phyloP scores from a whole-genome alignment of 2,888 invertebrate species.

The Crossocerus cetratus region DNA sequence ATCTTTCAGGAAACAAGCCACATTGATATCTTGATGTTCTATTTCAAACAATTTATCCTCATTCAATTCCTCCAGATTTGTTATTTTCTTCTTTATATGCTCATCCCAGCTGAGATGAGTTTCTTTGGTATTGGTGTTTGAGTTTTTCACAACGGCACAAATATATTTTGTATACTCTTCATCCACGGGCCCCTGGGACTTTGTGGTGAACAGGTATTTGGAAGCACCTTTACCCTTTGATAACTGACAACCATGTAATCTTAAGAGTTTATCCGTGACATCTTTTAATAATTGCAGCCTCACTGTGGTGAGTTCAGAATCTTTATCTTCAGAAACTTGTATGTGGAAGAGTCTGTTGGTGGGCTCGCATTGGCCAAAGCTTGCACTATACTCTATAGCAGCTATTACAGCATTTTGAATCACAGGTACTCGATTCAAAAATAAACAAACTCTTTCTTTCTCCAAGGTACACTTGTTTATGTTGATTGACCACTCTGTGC shows the following conservation, averaged over 20 bases:
- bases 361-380: constrained; percentile 66
- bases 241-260: constrained; percentile 59
- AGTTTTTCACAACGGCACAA: constrained; percentile 82
- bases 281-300: constrained; percentile 74
- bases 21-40: constrained; percentile 78
- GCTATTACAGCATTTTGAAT: constrained; percentile 66
- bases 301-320: constrained; percentile 70
- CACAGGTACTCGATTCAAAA: constrained; percentile 77
- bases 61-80: constrained; percentile 71
- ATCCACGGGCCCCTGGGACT: constrained; percentile 74
- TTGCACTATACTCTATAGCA: constrained; percentile 56
- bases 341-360: constrained; percentile 50
- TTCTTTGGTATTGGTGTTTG: constrained; percentile 79
- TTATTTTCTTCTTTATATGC: constrained; percentile 72
- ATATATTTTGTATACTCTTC: constrained; percentile 69
- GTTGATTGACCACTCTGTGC: constrained; percentile 78
- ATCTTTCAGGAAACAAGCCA: constrained; percentile 77
- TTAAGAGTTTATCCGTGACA: constrained; percentile 73
- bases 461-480: constrained; percentile 76
- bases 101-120: constrained; percentile 76
- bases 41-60: constrained; percentile 83
- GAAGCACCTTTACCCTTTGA: constrained; percentile 67
- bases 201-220: constrained; percentile 75
- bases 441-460: constrained; percentile 78
- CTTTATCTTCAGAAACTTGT: constrained; percentile 58